Evolutionary conservation across 1,140 invertebrate species (phyloP).

Genomic region (Rhagoletis pomonella): DNA sequence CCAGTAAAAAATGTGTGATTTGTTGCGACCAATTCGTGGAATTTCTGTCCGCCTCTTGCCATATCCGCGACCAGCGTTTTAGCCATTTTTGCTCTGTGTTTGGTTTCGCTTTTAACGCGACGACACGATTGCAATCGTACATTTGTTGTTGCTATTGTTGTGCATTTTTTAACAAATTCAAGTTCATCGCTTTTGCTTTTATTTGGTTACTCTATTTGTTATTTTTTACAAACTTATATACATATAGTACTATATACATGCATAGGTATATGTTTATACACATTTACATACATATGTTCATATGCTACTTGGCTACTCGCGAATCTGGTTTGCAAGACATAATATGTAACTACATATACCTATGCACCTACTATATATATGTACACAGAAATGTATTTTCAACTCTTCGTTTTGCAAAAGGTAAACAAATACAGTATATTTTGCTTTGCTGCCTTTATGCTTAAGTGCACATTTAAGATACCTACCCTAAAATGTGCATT

Average conservation of each 20-base stretch:
- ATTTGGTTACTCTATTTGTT: neutral
- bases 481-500: no score
- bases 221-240: neutral
- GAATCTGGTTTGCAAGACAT: neutral
- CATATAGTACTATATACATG: neutral
- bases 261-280: neutral
- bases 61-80: slow-evolving; percentile 34
- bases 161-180: slow-evolving; percentile 30
- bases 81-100: slow-evolving; percentile 20
- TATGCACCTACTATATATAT: no score
- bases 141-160: slow-evolving; percentile 9
- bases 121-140: slow-evolving; percentile 4
- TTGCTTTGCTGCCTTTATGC: no score
- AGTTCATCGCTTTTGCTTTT: slow-evolving; percentile 50
- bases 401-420: neutral
- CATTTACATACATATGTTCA: neutral
- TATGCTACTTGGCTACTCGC: neutral
- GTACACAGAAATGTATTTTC: neutral
- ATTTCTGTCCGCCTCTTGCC: neutral
- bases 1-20: slow-evolving; percentile 45
- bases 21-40: slow-evolving; percentile 36
- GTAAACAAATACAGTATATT: slow-evolving; percentile 8
- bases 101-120: slow-evolving; percentile 35
- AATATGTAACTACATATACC: no score
- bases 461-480: no score